Base-by-base conservation (phyloP, 2,113 vertebrate species). In the Festucalex cinctus region DNA sequence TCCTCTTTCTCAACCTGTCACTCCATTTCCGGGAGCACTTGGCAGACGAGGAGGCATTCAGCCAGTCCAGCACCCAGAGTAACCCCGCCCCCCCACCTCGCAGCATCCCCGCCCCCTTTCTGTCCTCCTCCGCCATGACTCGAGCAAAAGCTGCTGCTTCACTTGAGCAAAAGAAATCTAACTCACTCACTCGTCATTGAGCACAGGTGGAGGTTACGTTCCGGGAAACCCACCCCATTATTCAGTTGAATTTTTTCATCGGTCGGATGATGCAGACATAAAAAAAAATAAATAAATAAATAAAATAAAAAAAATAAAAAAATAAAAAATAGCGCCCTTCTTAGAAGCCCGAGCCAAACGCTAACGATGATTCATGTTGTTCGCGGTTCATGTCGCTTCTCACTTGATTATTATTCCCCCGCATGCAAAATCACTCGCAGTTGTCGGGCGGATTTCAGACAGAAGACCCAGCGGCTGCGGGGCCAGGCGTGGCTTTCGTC, bases 1-100 rank as follows among this genome's bases (percentile, higher is more conserved):
- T 88, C 78, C 78, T 87, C 82, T 79, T 78, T 87, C 77, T 83
- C 82, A 85, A 87, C 82, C 83, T 87, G 84, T 86, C 87, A 85
- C 77, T 88, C 80, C 71, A 74, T 88, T 89, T 88, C 85, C 85
- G 80, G 86, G 86, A 85, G 79, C 82, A 63, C 83, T 89, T 81
- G 82, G 81, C 78, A 82, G 85, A 86, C 83, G 77, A 65, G 81
- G 82, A 79, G 81, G 77, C 82, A 80, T 86, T 85, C 75, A 84
- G 80, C 68, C 78, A 74, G 71, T 63, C 68, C 60, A 75, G 64
- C 81, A 72, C n/a, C n/a, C n/a, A n/a, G n/a, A n/a, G n/a, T n/a
- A n/a, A n/a, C n/a, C 64, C 72, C 68, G 36, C 16, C 54, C 32
- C 37, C 69, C 66, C 83, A 81, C 75, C 65, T 68, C 68, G 43